Conservation (phyloP, 2,113 vertebrate species). For the Sturnira hondurensis region DNA sequence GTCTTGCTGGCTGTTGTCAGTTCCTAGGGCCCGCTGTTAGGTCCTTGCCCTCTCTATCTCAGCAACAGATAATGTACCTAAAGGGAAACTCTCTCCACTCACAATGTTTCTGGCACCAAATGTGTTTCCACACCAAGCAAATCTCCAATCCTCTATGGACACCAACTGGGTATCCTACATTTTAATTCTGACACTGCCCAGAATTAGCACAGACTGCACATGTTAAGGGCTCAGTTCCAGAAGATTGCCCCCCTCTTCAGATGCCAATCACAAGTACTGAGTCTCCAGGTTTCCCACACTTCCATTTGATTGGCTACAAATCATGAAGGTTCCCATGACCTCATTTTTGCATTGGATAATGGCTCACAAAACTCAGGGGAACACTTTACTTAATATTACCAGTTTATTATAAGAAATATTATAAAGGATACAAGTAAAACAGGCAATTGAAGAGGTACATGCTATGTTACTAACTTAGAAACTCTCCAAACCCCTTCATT, state of each 20-base stretch:
- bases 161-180: background rate
- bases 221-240: background rate
- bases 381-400: background rate
- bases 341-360: background rate
- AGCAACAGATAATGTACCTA: background rate
- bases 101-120: background rate
- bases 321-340: background rate
- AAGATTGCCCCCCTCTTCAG: background rate
- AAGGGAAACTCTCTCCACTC: background rate
- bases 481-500: background rate
- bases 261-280: background rate
- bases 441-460: background rate
- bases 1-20: background rate
- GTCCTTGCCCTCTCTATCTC: background rate
- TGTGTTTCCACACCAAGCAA: background rate
- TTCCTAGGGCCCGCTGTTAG: background rate
- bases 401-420: background rate
- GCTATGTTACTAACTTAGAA: background rate
- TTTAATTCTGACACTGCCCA: background rate
- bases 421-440: background rate
- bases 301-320: background rate
- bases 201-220: background rate
- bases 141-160: background rate
- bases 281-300: background rate
- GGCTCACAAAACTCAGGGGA: background rate